A percentile compares a stretch with the other conserved stretches of the same genome.
Conservation (phyloP, 2,797 vertebrate genomes). For the Chanos chanos region DNA sequence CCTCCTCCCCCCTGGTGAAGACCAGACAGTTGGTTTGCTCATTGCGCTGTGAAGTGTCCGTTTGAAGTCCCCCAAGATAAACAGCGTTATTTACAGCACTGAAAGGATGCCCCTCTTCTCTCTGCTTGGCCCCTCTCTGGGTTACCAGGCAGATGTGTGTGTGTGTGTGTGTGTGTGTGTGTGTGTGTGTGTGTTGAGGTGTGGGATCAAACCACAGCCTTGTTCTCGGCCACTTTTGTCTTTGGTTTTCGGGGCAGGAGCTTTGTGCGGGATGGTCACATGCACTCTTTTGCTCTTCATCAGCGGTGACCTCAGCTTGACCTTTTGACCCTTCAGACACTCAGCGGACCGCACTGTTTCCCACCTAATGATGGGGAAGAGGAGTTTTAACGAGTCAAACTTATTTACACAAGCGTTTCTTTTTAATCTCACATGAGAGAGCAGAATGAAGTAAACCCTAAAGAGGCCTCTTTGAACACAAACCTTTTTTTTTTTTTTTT, state of each 20-base stretch:
- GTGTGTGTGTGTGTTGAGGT: constrained; percentile 10
- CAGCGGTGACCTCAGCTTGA: constrained; percentile 24
- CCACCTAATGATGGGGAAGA: constrained; percentile 26
- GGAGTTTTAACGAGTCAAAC: constrained; percentile 6
- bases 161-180: constrained; percentile 12
- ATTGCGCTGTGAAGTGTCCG: constrained; percentile 51
- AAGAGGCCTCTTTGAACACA: background rate
- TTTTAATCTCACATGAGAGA: constrained; percentile 16
- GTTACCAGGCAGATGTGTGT: constrained; percentile 41
- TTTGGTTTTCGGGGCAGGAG: background rate
- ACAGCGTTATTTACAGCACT: constrained; percentile 63
- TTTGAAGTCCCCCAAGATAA: constrained; percentile 67
- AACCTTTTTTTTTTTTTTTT: too few species aligned
- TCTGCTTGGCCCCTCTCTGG: constrained; percentile 22
- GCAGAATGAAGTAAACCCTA: constrained; percentile 21
- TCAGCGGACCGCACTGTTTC: constrained; percentile 1
- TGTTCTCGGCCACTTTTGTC: constrained; percentile 8
- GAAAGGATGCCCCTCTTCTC: constrained; percentile 37
- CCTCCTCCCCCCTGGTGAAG: constrained; percentile 25
- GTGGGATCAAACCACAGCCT: constrained; percentile 8
- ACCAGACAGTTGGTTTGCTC: constrained; percentile 67
- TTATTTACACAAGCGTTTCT: constrained; percentile 4
- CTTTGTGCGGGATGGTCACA: constrained; percentile 5
- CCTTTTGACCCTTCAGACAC: constrained; percentile 28
- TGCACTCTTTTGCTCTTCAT: constrained; percentile 6